phyloP scores from a whole-genome alignment of 2,113 vertebrate species.

The Colius striatus region DNA sequence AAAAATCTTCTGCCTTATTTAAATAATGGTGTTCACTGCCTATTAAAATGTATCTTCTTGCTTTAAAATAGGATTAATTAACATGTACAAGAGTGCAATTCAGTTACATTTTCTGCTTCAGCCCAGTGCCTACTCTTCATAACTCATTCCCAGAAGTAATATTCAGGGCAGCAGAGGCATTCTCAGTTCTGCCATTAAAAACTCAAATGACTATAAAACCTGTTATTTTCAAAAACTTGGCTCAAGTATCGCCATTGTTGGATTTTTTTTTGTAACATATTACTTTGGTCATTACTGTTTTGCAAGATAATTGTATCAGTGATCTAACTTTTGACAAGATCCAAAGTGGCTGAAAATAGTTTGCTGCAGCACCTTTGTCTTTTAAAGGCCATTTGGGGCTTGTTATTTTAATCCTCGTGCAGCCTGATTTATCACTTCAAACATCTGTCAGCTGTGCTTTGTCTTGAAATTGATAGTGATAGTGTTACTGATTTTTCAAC shows the following conservation, averaged over 20 bases:
- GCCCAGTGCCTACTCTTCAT: background rate
- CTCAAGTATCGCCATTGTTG: constrained; percentile 24
- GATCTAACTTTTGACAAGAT: constrained; percentile 57
- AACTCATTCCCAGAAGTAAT: constrained; percentile 30
- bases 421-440: constrained; percentile 79
- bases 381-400: constrained; percentile 70
- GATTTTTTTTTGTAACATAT: constrained; percentile 23
- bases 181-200: constrained; percentile 38
- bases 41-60: constrained; percentile 45
- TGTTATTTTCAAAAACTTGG: constrained; percentile 40
- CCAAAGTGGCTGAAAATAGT: constrained; percentile 59
- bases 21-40: constrained; percentile 29
- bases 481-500: constrained; percentile 71
- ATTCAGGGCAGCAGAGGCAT: background rate
- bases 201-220: constrained; percentile 21
- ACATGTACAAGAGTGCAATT: constrained; percentile 26
- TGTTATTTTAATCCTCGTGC: constrained; percentile 76
- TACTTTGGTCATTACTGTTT: constrained; percentile 27
- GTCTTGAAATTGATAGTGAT: constrained; percentile 77
- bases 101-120: constrained; percentile 40
- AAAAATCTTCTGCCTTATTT: constrained; percentile 7
- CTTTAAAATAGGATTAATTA: constrained; percentile 56
- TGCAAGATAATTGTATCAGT: constrained; percentile 40
- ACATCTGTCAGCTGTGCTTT: constrained; percentile 80
- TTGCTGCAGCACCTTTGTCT: constrained; percentile 71